Percentiles rank a stretch among this genome's conserved stretches.
phyloP scores from a whole-genome alignment of 1,140 invertebrate species.

The Calycopis cecrops region DNA sequence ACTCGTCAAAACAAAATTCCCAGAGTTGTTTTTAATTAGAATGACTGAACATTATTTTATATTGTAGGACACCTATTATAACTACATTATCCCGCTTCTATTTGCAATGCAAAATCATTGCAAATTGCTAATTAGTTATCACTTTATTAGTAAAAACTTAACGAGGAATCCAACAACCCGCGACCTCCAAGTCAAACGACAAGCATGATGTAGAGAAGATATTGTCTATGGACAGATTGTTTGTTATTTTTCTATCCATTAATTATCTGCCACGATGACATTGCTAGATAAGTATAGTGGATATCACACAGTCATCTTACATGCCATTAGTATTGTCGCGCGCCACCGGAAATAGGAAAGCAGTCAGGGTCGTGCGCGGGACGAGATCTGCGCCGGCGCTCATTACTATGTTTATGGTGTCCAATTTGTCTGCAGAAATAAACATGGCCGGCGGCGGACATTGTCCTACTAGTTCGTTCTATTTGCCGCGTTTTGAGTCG shows the following conservation, averaged over 20 bases:
- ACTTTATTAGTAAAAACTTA: too few relatives aligned
- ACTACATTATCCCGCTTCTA: too few relatives aligned
- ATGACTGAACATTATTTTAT: too few relatives aligned
- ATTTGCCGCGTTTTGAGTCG: too few relatives aligned
- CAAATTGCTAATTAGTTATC: too few relatives aligned
- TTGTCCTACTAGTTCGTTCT: not conserved
- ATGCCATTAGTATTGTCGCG: constrained; percentile 25
- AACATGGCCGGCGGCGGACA: not conserved
- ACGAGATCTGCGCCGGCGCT: constrained; percentile 20
- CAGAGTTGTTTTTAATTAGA: too few relatives aligned
- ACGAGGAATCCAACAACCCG: too few relatives aligned
- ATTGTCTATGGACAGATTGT: not conserved
- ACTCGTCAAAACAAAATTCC: too few relatives aligned
- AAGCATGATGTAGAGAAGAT: not conserved
- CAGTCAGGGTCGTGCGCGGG: constrained; percentile 20
- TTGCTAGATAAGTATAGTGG: constrained; percentile 23
- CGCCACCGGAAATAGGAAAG: constrained; percentile 31
- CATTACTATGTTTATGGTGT: constrained; percentile 22
- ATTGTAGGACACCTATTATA: too few relatives aligned
- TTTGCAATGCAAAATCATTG: too few relatives aligned
- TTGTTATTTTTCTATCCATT: constrained; percentile 19
- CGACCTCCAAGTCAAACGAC: too few relatives aligned
- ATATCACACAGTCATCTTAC: constrained; percentile 12
- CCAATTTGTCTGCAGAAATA: constrained; percentile 7
- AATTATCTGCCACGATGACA: constrained; percentile 20